Conservation (phyloP, 2,113 vertebrate species). For the Lycaon pictus region DNA sequence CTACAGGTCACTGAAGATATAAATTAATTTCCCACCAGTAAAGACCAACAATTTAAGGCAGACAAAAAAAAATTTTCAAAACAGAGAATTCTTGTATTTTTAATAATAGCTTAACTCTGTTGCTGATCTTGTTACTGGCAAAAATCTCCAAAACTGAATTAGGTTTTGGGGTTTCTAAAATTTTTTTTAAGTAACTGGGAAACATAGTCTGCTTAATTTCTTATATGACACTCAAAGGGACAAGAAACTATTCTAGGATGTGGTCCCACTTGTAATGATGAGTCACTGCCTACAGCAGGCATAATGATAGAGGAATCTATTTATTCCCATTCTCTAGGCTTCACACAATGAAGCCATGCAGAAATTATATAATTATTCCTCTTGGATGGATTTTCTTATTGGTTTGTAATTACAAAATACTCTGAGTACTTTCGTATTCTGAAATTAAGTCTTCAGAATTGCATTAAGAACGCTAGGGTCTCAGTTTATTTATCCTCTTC, state of each 20-base stretch:
- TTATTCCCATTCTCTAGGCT: conserved; percentile 84
- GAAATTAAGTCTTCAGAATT: conserved; percentile 82
- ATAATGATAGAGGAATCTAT: conserved; percentile 84
- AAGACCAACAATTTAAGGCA: conserved; percentile 35
- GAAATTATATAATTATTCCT: conserved; percentile 90
- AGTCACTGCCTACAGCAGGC: conserved; percentile 84
- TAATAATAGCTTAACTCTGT: neutral
- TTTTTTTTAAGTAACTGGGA: conserved; percentile 13
- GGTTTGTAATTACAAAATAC: conserved; percentile 87
- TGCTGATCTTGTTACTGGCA: neutral
- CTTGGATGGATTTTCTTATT: conserved; percentile 87
- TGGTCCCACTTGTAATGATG: conserved; percentile 82
- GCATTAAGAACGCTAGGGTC: conserved; percentile 66
- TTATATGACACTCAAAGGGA: conserved; percentile 72
- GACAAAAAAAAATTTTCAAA: neutral
- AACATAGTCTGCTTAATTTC: conserved; percentile 78
- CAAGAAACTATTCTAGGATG: conserved; percentile 82
- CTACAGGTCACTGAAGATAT: conserved; percentile 54
- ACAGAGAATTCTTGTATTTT: neutral
- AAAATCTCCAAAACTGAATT: conserved; percentile 55
- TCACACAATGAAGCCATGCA: conserved; percentile 79
- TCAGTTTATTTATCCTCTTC: conserved; percentile 70
- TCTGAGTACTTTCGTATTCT: conserved; percentile 77
- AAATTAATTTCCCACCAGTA: conserved; percentile 67
- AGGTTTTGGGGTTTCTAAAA: neutral